These are phyloP conservation scores for Euzophera pinguis DNA, from an alignment of 2,888 invertebrate species.

Conservation along the genomic window DNA sequence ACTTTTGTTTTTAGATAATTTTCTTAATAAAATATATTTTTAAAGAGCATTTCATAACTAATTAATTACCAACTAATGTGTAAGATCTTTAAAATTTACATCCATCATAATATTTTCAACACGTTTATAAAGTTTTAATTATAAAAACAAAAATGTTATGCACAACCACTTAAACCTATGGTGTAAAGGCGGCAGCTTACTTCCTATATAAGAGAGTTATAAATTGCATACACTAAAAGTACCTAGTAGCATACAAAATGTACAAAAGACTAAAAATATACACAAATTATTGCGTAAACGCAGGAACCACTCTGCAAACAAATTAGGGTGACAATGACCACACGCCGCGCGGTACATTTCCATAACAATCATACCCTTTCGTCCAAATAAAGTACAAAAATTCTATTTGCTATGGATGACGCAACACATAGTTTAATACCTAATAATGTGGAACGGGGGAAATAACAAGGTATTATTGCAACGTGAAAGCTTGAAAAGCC, in stretches of 20 bases:
- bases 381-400: conserved; percentile 1
- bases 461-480: conserved; percentile 5
- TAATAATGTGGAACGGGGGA: not conserved
- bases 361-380: conserved; percentile 6
- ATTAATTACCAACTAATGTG: too few species aligned
- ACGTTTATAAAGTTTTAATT: too few species aligned
- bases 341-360: conserved; percentile 9
- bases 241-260: too few species aligned
- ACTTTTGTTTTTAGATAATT: not conserved
- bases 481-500: not conserved
- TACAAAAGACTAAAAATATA: not conserved
- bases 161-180: too few species aligned
- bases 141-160: too few species aligned
- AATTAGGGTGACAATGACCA: conserved; percentile 13
- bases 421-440: not conserved
- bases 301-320: not conserved
- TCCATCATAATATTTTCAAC: too few species aligned
- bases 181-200: too few species aligned
- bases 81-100: too few species aligned
- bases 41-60: too few species aligned
- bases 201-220: too few species aligned
- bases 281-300: not conserved
- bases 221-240: too few species aligned
- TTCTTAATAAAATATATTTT: too few species aligned
- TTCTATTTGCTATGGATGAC: conserved; percentile 6